Conservation (phyloP, 1,140 invertebrate genomes). For the Ceratina australensis region DNA sequence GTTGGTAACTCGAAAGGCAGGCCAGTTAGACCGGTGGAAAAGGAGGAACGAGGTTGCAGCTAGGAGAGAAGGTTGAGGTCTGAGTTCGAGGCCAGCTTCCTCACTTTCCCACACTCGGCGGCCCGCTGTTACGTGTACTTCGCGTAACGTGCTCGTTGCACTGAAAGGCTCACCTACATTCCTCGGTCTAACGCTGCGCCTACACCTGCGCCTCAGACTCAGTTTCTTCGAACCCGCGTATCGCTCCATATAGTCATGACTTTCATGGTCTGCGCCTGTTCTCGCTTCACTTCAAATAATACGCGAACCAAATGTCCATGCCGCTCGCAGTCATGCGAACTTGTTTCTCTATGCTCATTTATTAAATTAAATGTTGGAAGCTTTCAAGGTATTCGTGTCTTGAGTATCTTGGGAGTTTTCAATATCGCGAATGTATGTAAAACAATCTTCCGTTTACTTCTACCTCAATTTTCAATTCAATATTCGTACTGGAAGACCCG, state of each 20-base stretch:
- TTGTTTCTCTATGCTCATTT: not conserved
- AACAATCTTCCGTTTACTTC: no score
- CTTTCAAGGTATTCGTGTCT: no score
- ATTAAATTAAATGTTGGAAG: no score
- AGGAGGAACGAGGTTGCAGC: constrained; percentile 47
- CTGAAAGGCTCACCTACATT: constrained; percentile 46
- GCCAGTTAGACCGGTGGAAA: constrained; percentile 38
- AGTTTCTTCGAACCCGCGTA: not conserved
- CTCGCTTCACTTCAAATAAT: not conserved
- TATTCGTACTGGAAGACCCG: no score
- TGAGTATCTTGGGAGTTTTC: no score
- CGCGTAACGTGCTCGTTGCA: constrained; percentile 51
- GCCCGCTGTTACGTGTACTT: constrained; percentile 43
- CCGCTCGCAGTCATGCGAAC: no score
- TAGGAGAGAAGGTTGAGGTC: constrained; percentile 70
- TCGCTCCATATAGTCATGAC: not conserved
- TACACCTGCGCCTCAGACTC: not conserved
- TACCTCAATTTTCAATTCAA: no score
- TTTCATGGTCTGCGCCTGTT: not conserved
- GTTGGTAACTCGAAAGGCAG: constrained; percentile 36
- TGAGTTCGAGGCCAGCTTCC: constrained; percentile 71
- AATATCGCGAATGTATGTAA: no score
- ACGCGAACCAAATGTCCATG: no score
- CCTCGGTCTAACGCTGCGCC: constrained; percentile 1
- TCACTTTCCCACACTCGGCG: constrained; percentile 69